Base-by-base conservation (phyloP, 2,888 invertebrate species). In the Hyposoter dolosus region DNA sequence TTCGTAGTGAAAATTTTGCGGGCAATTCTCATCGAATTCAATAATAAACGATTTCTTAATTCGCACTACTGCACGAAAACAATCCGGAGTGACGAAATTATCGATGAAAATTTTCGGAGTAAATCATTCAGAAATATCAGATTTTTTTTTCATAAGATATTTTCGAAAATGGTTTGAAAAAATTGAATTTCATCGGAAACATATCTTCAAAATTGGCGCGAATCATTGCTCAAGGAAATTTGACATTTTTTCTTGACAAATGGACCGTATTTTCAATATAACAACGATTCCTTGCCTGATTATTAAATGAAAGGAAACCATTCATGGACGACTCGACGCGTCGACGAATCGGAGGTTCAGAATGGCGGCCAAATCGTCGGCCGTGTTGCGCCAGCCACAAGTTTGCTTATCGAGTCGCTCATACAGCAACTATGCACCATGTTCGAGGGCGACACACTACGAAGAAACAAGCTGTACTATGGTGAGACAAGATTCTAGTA, bases 381-480 rank as follows among this genome's bases (percentile, higher is more conserved):
- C 50, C 91, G 93, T 79, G 91, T 94, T 7, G 95, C 95, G 17
- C 96, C 96, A 28, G 96, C 96, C 0, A 96, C 96, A 75, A 97
- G 96, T 91, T 94, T 97, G 7, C 94, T 97, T 0, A 96, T 97
- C 53, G 96, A 97, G 91, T 96, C 97, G 2, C 95, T 97, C 0
- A 95, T 97, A 63, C 96, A 96, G 92, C 96, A 96, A 91, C 94
- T 97, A 17, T 97, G 97, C 91, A 94, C 95, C 5, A 94, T 96
- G 17, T 95, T 96, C 15, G 97, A 97, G 93, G 95, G 95, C 85
- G 96, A 97, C 91, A 92, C 94, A 19, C 90, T 92, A 4, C 94
- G 95, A 88, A 96, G 96, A 23, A 95, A 95, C 85, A 95, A 95
- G 88, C 94, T 96, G 1, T 97, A 97, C 93, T 95, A 95, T 88